These are phyloP conservation scores for Prinia subflava DNA, from an alignment of 2,113 vertebrate species.

Conservation along the genomic window DNA sequence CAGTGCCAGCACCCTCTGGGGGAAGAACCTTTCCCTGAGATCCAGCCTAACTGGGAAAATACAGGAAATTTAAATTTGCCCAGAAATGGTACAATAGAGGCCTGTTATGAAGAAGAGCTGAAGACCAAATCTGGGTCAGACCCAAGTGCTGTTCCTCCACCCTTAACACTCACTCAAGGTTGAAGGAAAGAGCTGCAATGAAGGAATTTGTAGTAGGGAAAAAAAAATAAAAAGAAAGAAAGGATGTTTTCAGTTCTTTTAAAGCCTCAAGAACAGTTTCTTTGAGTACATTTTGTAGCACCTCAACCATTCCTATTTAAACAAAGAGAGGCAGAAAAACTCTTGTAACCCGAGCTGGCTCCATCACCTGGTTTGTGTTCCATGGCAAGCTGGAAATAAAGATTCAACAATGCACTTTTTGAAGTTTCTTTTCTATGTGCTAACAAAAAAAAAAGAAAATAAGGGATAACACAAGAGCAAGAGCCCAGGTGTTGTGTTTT, in stretches of 20 bases:
- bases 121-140: background rate
- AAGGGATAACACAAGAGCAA: background rate
- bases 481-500: background rate
- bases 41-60: background rate
- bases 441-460: background rate
- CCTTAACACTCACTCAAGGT: background rate
- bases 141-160: background rate
- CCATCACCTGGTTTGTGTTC: background rate
- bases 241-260: background rate
- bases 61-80: background rate
- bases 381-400: background rate
- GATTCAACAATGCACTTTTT: background rate
- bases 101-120: background rate
- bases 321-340: background rate
- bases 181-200: background rate
- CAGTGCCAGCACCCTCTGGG: background rate
- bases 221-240: background rate
- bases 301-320: background rate
- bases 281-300: background rate
- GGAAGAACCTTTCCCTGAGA: background rate
- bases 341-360: background rate
- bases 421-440: background rate
- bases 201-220: background rate
- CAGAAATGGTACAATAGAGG: background rate
- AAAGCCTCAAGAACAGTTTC: background rate